Percentiles rank a stretch among this genome's conserved stretches.
Conservation (phyloP, 2,113 vertebrate species). For the Nothobranchius furzeri region DNA sequence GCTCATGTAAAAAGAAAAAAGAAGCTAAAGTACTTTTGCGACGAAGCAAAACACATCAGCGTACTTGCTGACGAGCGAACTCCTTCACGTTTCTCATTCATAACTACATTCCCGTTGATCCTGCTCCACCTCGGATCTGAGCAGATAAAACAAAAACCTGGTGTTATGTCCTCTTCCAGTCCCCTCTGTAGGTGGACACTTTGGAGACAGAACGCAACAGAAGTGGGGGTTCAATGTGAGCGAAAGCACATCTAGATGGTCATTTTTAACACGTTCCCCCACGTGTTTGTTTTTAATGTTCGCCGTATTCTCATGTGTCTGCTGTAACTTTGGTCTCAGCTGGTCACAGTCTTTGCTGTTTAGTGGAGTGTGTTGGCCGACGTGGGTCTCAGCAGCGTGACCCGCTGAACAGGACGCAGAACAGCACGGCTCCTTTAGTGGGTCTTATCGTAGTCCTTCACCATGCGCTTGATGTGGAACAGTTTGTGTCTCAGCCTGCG, state of each 20-base stretch:
- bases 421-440: constrained; percentile 57
- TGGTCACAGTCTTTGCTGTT: constrained; percentile 34
- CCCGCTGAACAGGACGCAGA: constrained; percentile 17
- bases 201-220: no score
- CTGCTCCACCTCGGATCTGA: constrained; percentile 47
- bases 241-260: constrained; percentile 13
- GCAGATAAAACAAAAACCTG: constrained; percentile 33
- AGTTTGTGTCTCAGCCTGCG: constrained; percentile 84
- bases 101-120: constrained; percentile 19
- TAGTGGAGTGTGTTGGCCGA: constrained; percentile 51
- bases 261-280: constrained; percentile 21
- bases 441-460: constrained; percentile 84
- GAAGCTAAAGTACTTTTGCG: background rate
- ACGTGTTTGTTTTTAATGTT: constrained; percentile 15
- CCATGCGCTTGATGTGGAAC: constrained; percentile 88
- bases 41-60: constrained; percentile 7
- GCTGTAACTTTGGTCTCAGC: constrained; percentile 64
- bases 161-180: constrained; percentile 11
- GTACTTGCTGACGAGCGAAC: background rate
- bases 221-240: background rate
- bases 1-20: constrained; percentile 18
- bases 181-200: no score
- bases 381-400: constrained; percentile 20
- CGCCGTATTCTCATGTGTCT: background rate
- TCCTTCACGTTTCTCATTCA: background rate